phyloP scores from a whole-genome alignment of 1,140 invertebrate genomes.

The Propsilocerus akamusi region DNA sequence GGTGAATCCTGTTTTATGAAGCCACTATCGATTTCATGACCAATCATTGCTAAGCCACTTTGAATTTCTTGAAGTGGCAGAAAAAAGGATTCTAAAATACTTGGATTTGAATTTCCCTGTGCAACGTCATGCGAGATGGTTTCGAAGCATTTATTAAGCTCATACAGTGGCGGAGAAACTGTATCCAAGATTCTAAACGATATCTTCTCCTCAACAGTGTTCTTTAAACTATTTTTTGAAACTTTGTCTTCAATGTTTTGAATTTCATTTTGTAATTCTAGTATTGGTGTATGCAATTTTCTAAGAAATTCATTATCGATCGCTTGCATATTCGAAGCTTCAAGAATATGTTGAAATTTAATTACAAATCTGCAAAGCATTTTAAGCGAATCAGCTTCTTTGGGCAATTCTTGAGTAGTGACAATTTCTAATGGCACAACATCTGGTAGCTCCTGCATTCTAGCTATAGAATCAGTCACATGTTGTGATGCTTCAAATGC shows the following conservation, averaged over 20 bases:
- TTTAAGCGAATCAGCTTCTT: conserved; percentile 21
- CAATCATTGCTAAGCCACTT: conserved; percentile 22
- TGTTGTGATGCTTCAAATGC: conserved; percentile 27
- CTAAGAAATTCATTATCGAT: conserved; percentile 25
- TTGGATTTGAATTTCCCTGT: conserved; percentile 20
- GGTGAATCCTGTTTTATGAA: conserved; percentile 12
- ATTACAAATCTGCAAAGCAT: conserved; percentile 22
- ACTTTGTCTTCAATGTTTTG: conserved; percentile 25
- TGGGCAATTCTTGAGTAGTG: conserved; percentile 26
- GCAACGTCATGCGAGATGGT: conserved; percentile 17
- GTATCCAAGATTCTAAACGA: conserved; percentile 29
- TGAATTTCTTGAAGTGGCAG: conserved; percentile 29
- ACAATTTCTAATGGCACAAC: conserved; percentile 27
- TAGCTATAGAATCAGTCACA: conserved; percentile 22
- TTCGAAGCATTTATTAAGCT: conserved; percentile 27
- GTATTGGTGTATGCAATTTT: conserved; percentile 26
- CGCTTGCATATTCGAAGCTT: conserved; percentile 21
- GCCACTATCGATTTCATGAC: conserved; percentile 18
- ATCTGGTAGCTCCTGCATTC: conserved; percentile 25
- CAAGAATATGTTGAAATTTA: conserved; percentile 24
- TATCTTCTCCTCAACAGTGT: conserved; percentile 28
- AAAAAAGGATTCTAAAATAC: conserved; percentile 27
- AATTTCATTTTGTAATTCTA: conserved; percentile 23
- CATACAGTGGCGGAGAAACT: conserved; percentile 26
- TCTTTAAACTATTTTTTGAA: conserved; percentile 21